Percentiles rank a stretch among this genome's conserved stretches.
Conservation (phyloP, 1,140 invertebrate genomes). For the Pseudomyrmex cubaensis region DNA sequence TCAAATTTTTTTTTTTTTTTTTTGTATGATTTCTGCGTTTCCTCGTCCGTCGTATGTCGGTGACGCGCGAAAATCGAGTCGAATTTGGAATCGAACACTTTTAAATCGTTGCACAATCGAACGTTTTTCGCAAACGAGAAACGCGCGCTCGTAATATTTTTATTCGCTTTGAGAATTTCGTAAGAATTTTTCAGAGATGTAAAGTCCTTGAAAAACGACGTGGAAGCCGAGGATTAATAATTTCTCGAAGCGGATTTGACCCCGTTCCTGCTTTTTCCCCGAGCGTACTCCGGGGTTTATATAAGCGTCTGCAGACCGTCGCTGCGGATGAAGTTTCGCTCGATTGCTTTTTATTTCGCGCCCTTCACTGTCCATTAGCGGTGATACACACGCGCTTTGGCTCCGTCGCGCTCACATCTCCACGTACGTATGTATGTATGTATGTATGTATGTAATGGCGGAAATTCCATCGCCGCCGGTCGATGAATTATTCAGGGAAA, state of each 20-base stretch:
- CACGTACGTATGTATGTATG: neutral
- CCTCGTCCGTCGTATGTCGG: neutral
- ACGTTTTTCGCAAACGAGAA: too few relatives aligned
- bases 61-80: neutral
- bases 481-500: slow-evolving; percentile 62
- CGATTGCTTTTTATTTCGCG: slow-evolving; percentile 46
- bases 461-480: slow-evolving; percentile 46
- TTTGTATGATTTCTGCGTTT: neutral
- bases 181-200: too few relatives aligned
- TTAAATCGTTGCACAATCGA: neutral
- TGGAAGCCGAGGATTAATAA: neutral
- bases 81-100: slow-evolving; percentile 27
- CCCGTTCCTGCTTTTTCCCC: neutral
- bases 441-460: neutral
- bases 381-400: slow-evolving; percentile 37
- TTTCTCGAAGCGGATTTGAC: neutral
- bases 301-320: slow-evolving; percentile 51
- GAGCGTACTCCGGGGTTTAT: neutral
- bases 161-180: neutral
- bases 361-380: slow-evolving; percentile 45
- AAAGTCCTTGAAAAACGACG: neutral
- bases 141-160: neutral
- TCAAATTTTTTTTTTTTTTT: slow-evolving; percentile 5
- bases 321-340: slow-evolving; percentile 53
- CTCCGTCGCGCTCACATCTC: slow-evolving; percentile 32